These are phyloP conservation scores for Macrostomum lignano DNA, from an alignment of 1,140 invertebrate species.

Conservation along the genomic window DNA sequence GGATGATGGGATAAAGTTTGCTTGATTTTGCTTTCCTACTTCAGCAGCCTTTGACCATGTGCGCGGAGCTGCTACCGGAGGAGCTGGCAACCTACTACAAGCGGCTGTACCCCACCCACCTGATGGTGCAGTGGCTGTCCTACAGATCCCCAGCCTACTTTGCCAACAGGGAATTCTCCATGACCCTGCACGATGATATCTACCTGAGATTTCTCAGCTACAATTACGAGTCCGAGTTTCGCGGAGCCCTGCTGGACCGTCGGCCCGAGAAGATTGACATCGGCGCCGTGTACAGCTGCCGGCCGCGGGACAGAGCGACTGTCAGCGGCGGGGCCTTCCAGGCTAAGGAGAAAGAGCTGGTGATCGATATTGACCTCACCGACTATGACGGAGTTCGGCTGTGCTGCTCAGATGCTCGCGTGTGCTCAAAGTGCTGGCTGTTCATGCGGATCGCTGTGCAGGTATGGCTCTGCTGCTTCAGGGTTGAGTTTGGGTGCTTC, in stretches of 20 bases:
- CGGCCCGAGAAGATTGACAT: slow-evolving; percentile 79
- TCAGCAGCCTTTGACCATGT: too few species aligned
- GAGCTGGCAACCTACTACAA: too few species aligned
- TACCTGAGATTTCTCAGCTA: slow-evolving; percentile 75
- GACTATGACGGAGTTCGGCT: slow-evolving; percentile 87
- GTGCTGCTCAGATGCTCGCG: slow-evolving; percentile 41
- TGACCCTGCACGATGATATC: slow-evolving; percentile 67
- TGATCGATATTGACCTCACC: slow-evolving; percentile 98
- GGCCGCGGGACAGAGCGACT: slow-evolving; percentile 35
- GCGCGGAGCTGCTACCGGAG: too few species aligned
- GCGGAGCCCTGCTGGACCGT: slow-evolving; percentile 44
- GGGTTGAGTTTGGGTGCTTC: too few species aligned
- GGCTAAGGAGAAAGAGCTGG: slow-evolving; percentile 49
- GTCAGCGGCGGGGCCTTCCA: slow-evolving; percentile 27
- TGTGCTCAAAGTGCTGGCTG: slow-evolving; percentile 79
- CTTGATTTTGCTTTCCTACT: too few species aligned
- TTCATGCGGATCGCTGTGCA: slow-evolving; percentile 73
- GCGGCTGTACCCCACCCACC: too few species aligned
- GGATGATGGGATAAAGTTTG: too few species aligned
- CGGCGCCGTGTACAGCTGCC: slow-evolving; percentile 51
- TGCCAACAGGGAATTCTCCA: slow-evolving; percentile 73
- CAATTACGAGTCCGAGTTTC: slow-evolving; percentile 44
- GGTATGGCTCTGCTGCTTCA: too few species aligned
- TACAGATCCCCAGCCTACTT: too few species aligned
- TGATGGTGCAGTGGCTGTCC: too few species aligned